Conservation (phyloP, 2,888 invertebrate genomes). For the Vanessa cardui region DNA sequence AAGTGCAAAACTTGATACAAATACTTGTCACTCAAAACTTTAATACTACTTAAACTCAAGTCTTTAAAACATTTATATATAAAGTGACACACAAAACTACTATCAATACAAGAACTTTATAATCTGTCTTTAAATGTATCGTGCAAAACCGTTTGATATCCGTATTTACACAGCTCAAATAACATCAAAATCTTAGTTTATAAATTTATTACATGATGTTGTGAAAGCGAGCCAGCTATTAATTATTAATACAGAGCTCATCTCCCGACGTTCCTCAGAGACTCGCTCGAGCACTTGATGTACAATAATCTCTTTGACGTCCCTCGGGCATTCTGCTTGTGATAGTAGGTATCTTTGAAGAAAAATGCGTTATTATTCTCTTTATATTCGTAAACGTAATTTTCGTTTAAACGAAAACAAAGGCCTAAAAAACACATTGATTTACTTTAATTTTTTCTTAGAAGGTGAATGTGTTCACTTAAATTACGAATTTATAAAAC, state of each 20-base stretch:
- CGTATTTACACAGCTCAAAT: neutral
- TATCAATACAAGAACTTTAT: no score
- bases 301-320: slow-evolving; percentile 22
- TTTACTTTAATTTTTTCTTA: no score
- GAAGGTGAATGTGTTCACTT: no score
- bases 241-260: slow-evolving; percentile 20
- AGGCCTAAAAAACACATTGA: no score
- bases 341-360: neutral
- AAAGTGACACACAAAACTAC: no score
- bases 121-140: no score
- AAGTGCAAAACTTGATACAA: no score
- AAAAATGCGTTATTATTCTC: slow-evolving; percentile 1
- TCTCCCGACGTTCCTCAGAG: slow-evolving; percentile 19
- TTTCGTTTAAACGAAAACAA: neutral
- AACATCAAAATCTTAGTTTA: neutral
- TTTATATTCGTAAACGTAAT: neutral
- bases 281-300: slow-evolving; percentile 16
- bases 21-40: no score
- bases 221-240: slow-evolving; percentile 9
- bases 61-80: no score
- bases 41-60: no score
- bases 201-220: neutral
- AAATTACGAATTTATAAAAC: no score
- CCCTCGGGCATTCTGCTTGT: slow-evolving; percentile 3
- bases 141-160: neutral